Base-by-base conservation (phyloP, 2,888 invertebrate genomes). In the Chrysolina americana region DNA sequence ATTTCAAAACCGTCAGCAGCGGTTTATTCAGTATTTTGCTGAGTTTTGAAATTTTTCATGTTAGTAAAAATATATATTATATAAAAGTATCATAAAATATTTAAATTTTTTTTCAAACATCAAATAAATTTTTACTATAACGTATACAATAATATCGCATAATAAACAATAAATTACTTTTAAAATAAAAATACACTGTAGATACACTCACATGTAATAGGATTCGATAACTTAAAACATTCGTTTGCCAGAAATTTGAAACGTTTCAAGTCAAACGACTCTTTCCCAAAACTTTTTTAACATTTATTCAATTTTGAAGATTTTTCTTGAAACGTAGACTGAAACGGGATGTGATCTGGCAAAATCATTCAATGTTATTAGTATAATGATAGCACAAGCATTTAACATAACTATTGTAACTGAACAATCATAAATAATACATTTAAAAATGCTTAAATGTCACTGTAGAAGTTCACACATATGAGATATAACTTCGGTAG, bases 1-100 rank as follows among this genome's bases (percentile, higher is more conserved):
- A 75, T 65, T 73, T 73, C 73, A 76, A 76, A 74, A 76, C 36
- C 75, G 36, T 50, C 62, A 69, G 72, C 63, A 19, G 72, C 72
- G 69, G 66, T 62, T 36, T 13, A 68, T 44, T 75, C 70, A 63
- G 21, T 71, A 66, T 65, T 53, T 63, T 64, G 71, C 74, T 70
- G 73, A 59, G 63, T 56, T 72, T 74, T 75, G 68, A 71, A 79
- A 78, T 68, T 70, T 75, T 36, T 75, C 68, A 78, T 80, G 80
- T 82, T 81, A 81, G 81, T 81, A 79, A 80, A 79, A 3, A 36
- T 36, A 81, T 79, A 81, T 80, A 79, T 80, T 79, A 76, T 75
- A 81, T 81, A 80, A 81, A 80, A 78, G 79, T 80, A 80, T 79
- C 74, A 78, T 80, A 80, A 80, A 80, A 80, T 80, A 80, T 80